Evolutionary conservation across 2,888 invertebrate genomes (phyloP), one percentile per base, ranked within the genome.

Genomic region (Cerceris ruficornis): DNA sequence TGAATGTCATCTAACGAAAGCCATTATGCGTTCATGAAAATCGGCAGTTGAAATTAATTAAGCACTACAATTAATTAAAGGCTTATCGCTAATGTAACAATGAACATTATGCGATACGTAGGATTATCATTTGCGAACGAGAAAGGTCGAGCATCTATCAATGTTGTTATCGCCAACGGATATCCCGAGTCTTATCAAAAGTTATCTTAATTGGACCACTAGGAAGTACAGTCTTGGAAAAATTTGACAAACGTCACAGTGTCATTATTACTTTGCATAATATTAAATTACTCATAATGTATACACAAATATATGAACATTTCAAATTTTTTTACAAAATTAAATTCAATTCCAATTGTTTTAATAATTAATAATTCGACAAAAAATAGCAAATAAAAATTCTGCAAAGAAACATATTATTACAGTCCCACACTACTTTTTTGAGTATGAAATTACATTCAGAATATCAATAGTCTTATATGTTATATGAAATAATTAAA

Each of bases 201-300:
- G 41, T 86, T 88, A 88, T 88, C 85, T 81, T 83, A 86, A 87
- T 86, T 83, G 78, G 77, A 74, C 61, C 79, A 82, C 68, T 42
- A 70, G 79, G 80, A 86, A 84, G 74, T 65, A 14, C 41, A 60
- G 57, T 9, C 43, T 69, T 8, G 13, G n/a, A 15, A 15, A 55
- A 46, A 14, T 46, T n/a, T n/a, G 8, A 39, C 11, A 60, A 58
- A 59, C 46, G 59, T 57, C 68, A 52, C 15, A 8, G 6, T 8
- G 46, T 11, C 46, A 11, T 28, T 28, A 28, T 2, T 28, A 28
- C 28, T 28, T 28, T 28, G 4, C 28, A 28, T 28, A 28, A 28
- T 28, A 28, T 28, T 28, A 28, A 28, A 28, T 28, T 28, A 1
- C 28, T 28, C 28, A 28, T 28, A 28, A 28, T 28, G 28, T 28